Conservation (phyloP, 53 echinoderm and acorn worm genomes). For the Holothuria leucospilota region DNA sequence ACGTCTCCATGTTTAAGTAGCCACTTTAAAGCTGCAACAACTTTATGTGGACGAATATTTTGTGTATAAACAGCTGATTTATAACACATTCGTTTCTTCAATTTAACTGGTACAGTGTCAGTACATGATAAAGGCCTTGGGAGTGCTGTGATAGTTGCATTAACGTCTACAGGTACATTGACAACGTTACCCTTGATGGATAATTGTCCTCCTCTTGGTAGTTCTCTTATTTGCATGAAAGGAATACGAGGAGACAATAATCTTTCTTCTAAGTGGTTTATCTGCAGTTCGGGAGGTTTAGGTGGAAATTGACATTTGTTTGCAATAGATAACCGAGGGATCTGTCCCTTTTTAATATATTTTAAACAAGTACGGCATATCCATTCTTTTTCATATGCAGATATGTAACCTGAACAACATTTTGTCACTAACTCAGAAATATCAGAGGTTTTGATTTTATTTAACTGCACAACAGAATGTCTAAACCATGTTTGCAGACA, state of each 20-base stretch:
- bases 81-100: no score
- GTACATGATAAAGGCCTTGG: no score
- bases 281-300: constrained; percentile 34
- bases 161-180: no score
- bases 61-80: no score
- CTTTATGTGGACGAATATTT: no score
- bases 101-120: no score
- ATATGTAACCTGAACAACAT: background rate
- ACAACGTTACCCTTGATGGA: no score
- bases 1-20: no score
- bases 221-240: no score
- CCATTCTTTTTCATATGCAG: constrained; percentile 44
- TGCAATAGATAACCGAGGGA: constrained; percentile 30
- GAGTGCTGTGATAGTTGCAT: no score
- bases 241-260: constrained; percentile 47
- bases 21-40: no score
- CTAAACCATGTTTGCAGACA: constrained; percentile 55
- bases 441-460: no score
- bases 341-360: background rate
- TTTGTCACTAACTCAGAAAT: background rate
- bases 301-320: constrained; percentile 42
- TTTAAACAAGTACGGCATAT: constrained; percentile 50
- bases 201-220: constrained; percentile 58
- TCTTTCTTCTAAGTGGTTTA: constrained; percentile 58
- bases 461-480: constrained; percentile 16